Percentiles rank a stretch among this genome's conserved stretches.
Evolutionary conservation across 1,140 invertebrate genomes (phyloP).

Genomic region (Calosoma granatense): DNA sequence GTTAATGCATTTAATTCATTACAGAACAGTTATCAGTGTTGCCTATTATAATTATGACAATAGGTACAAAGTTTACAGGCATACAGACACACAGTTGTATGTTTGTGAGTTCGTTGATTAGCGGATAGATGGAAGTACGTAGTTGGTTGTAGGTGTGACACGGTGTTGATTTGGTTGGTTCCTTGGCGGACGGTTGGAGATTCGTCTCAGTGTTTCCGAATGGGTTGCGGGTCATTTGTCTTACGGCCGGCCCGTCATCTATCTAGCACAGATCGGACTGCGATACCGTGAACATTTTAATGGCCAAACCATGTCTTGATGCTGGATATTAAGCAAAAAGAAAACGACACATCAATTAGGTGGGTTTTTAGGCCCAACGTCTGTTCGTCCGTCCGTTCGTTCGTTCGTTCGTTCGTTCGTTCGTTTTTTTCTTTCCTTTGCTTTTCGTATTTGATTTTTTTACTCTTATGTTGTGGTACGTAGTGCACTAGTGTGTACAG

Average conservation of each 20-base stretch:
- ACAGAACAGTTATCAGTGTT: too few species aligned
- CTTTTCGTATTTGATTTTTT: background rate
- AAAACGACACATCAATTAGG: conserved; percentile 35
- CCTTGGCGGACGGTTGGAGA: background rate
- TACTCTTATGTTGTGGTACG: background rate
- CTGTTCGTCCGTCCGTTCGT: conserved; percentile 19
- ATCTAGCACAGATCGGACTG: conserved; percentile 32
- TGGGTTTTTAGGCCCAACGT: conserved; percentile 27
- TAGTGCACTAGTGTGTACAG: background rate
- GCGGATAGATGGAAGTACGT: background rate
- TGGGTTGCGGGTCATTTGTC: conserved; percentile 31
- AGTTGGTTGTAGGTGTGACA: too few species aligned
- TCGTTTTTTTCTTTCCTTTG: background rate
- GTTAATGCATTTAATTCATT: too few species aligned
- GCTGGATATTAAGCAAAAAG: conserved; percentile 34
- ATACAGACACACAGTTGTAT: too few species aligned
- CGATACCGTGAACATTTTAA: conserved; percentile 34
- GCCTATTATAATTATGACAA: too few species aligned
- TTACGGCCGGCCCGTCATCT: conserved; percentile 30
- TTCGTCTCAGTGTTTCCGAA: background rate
- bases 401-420: conserved; percentile 4
- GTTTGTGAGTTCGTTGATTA: background rate
- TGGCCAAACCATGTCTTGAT: conserved; percentile 32
- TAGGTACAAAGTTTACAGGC: too few species aligned
- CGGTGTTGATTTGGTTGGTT: too few species aligned